Conservation (phyloP, 2,888 invertebrate species). For the Halocaridina rubra region DNA sequence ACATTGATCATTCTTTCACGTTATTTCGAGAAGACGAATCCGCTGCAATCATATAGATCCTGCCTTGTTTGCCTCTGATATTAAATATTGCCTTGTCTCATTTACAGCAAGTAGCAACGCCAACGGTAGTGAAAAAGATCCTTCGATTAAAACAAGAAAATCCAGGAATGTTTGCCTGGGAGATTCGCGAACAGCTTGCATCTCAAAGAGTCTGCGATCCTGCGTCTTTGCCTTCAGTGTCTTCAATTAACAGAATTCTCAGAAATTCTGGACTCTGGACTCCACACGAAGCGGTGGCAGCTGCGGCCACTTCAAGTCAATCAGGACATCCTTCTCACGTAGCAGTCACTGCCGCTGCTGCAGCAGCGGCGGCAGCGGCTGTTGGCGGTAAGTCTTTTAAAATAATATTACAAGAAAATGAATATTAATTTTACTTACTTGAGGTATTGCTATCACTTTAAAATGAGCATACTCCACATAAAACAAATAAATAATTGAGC, state of each 20-base stretch:
- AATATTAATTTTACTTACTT: not conserved
- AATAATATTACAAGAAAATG: not conserved
- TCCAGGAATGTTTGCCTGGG: constrained; percentile 97
- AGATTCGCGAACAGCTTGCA: constrained; percentile 90
- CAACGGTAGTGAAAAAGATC: constrained; percentile 94
- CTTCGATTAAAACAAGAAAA: constrained; percentile 93
- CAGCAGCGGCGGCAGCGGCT: constrained; percentile 16
- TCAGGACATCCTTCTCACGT: constrained; percentile 67
- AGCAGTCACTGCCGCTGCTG: constrained; percentile 14
- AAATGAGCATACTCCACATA: not conserved
- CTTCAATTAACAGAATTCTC: constrained; percentile 92
- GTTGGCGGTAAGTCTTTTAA: constrained; percentile 33
- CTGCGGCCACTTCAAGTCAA: constrained; percentile 29
- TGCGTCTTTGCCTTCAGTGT: constrained; percentile 85
- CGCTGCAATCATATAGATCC: no score
- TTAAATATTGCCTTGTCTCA: not conserved
- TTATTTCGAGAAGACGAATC: no score
- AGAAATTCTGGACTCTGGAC: constrained; percentile 69
- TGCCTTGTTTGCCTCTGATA: no score
- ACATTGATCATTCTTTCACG: no score
- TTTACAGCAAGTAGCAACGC: constrained; percentile 92
- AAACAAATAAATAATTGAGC: not conserved
- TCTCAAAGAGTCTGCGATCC: constrained; percentile 88
- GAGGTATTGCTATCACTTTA: not conserved
- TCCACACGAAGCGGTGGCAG: constrained; percentile 54